Evolutionary conservation across 2,113 vertebrate genomes (phyloP).

Genomic region (Myotis yumanensis): DNA sequence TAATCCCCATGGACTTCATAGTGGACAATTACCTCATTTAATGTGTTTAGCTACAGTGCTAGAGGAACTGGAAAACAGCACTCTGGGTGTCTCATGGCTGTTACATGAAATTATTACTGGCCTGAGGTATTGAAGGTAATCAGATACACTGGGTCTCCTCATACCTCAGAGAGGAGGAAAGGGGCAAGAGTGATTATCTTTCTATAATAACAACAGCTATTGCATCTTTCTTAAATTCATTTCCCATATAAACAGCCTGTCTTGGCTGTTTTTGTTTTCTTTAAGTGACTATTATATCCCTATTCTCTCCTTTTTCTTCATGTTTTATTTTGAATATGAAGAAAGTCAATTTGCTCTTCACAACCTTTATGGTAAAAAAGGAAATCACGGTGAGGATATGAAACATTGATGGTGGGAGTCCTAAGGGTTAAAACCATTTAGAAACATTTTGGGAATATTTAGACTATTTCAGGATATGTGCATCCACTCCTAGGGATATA

Average conservation of each 20-base stretch:
- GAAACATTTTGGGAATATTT: background rate
- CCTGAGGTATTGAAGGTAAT: constrained; percentile 80
- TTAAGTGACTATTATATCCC: constrained; percentile 64
- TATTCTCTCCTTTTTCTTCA: constrained; percentile 1
- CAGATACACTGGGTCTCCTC: constrained; percentile 69
- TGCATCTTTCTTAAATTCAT: constrained; percentile 73
- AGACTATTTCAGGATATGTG: background rate
- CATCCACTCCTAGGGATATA: background rate
- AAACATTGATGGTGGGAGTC: background rate
- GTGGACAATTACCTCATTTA: constrained; percentile 82
- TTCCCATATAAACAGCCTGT: background rate
- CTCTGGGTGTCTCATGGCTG: constrained; percentile 71
- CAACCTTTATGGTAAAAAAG: constrained; percentile 1
- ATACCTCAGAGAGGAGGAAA: constrained; percentile 50
- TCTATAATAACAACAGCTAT: constrained; percentile 73
- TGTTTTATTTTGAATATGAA: constrained; percentile 44
- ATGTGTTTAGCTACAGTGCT: constrained; percentile 78
- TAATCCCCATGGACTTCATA: constrained; percentile 75
- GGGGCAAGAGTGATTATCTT: constrained; percentile 77
- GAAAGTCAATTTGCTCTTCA: constrained; percentile 25
- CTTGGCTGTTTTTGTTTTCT: constrained; percentile 42
- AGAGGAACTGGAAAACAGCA: constrained; percentile 80
- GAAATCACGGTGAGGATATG: background rate
- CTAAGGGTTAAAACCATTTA: background rate
- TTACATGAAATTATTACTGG: constrained; percentile 83